A percentile compares a stretch with the other conserved stretches of the same genome.
Evolutionary conservation across 2,113 vertebrate genomes (phyloP).

Genomic region (Erythrolamprus reginae): DNA sequence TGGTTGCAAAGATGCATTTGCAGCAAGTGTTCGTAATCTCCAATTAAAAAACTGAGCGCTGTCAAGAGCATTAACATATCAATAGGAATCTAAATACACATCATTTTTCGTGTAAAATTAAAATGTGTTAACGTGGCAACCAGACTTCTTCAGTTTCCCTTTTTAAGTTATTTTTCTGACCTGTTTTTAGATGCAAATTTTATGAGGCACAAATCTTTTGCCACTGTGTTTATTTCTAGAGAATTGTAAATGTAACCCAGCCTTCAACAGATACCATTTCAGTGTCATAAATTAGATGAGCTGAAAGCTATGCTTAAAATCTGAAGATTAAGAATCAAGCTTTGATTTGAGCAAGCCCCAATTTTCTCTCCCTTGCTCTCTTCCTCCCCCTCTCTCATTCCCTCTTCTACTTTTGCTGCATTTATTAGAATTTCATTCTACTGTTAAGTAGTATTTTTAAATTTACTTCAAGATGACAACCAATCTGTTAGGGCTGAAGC

Average conservation of each 20-base stretch:
- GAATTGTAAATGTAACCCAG: not conserved
- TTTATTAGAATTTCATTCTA: not conserved
- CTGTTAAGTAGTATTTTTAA: not conserved
- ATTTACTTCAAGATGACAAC: not conserved
- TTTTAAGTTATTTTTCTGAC: not conserved
- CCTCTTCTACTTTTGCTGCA: not conserved
- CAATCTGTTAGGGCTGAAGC: not conserved
- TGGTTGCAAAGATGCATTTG: constrained; percentile 25
- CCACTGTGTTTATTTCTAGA: not conserved
- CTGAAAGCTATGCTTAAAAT: not conserved
- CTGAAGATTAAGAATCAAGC: not conserved
- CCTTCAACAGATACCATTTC: not conserved
- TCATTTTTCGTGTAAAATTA: constrained; percentile 36
- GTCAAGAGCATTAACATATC: constrained; percentile 38
- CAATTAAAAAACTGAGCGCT: constrained; percentile 31
- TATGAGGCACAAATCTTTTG: not conserved
- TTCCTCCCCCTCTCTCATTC: not conserved
- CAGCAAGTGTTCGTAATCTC: constrained; percentile 34
- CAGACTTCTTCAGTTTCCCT: constrained; percentile 24
- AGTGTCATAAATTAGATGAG: not conserved
- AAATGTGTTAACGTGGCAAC: constrained; percentile 18
- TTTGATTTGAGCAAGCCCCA: not conserved
- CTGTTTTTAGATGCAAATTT: constrained; percentile 10
- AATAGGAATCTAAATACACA: constrained; percentile 31
- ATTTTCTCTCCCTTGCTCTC: not conserved